Conservation (phyloP, 30 jellyfish, hydroid and myxozoan genomes). For the Turritopsis rubra region DNA sequence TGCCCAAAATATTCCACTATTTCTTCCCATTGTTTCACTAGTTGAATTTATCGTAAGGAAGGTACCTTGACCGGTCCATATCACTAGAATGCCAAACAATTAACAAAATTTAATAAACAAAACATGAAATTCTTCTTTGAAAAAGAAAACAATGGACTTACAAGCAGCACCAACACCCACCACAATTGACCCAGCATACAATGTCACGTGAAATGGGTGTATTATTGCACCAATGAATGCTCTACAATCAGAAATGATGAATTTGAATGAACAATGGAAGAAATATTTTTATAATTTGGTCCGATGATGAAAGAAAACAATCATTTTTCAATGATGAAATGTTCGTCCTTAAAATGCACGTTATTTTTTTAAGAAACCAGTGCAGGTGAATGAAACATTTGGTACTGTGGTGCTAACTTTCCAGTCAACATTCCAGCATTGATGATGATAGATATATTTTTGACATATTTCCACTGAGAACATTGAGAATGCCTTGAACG, state of each 20-base stretch:
- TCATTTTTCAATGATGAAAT: no score
- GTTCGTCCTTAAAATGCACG: no score
- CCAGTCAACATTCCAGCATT: no score
- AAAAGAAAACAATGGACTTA: conserved; percentile 27
- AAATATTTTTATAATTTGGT: neutral
- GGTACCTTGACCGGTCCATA: conserved; percentile 98
- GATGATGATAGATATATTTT: no score
- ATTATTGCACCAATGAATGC: conserved; percentile 79
- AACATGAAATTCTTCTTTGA: neutral
- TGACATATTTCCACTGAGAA: no score
- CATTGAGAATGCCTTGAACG: no score
- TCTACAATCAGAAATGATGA: conserved; percentile 31
- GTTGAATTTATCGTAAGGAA: conserved; percentile 85
- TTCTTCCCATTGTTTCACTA: conserved; percentile 89
- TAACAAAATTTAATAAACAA: neutral
- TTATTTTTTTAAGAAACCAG: no score
- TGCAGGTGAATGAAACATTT: no score
- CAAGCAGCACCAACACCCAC: conserved; percentile 99
- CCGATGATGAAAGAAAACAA: no score
- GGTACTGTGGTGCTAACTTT: no score
- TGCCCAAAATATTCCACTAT: conserved; percentile 98
- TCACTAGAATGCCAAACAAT: conserved; percentile 36
- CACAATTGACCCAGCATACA: conserved; percentile 77
- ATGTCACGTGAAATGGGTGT: conserved; percentile 56
- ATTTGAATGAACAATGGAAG: no score